Conservation (phyloP, 2,797 vertebrate species). For the Falco peregrinus region DNA sequence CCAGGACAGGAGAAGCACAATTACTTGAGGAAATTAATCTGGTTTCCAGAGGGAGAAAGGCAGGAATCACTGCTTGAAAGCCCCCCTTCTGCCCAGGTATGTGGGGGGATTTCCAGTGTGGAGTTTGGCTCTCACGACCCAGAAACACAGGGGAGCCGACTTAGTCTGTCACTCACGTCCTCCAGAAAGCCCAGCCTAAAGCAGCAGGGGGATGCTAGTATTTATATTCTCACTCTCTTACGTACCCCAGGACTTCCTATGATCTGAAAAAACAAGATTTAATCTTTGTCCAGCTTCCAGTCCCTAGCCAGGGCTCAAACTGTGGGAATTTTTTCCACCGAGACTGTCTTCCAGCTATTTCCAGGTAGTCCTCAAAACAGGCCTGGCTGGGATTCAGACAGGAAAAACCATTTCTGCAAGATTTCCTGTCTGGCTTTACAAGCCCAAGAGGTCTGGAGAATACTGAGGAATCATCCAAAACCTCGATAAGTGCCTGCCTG, state of each 20-base stretch:
- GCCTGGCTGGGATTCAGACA: constrained; percentile 22
- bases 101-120: not conserved
- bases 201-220: not conserved
- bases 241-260: not conserved
- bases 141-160: not conserved
- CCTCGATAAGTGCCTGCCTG: not conserved
- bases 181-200: not conserved
- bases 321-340: not conserved
- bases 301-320: not conserved
- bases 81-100: not conserved
- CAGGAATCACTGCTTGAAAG: not conserved
- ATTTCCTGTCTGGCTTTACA: constrained; percentile 34
- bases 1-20: not conserved
- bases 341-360: constrained; percentile 14
- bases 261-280: not conserved
- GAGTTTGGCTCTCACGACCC: not conserved
- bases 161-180: not conserved
- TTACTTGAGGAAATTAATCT: constrained; percentile 3
- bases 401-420: constrained; percentile 34
- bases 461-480: not conserved
- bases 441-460: not conserved
- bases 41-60: not conserved
- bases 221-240: not conserved
- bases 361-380: constrained; percentile 46
- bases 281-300: not conserved